These are phyloP conservation scores for Coleophora deauratella DNA, from an alignment of 2,888 invertebrate genomes.

Conservation along the genomic window DNA sequence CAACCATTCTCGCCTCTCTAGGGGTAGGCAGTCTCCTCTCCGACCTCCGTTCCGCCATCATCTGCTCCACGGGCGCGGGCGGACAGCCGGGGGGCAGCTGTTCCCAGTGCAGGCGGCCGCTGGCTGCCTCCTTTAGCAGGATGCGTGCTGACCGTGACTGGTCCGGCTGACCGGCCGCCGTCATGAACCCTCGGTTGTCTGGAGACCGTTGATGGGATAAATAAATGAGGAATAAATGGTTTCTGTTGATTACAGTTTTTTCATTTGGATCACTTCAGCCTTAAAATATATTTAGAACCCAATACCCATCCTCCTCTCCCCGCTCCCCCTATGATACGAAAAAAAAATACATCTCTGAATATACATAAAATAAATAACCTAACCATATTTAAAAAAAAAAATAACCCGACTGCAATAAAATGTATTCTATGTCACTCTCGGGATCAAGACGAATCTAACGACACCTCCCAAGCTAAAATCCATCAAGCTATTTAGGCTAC, in stretches of 20 bases:
- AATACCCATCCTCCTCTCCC: too few species aligned
- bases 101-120: slow-evolving; percentile 88
- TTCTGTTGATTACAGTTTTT: background rate
- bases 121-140: slow-evolving; percentile 93
- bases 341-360: too few species aligned
- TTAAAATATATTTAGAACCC: too few species aligned
- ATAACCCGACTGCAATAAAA: too few species aligned
- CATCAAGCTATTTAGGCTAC: too few species aligned
- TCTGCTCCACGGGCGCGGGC: slow-evolving; percentile 73
- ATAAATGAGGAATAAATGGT: background rate
- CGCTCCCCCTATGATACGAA: too few species aligned
- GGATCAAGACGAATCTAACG: too few species aligned
- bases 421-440: too few species aligned
- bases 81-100: slow-evolving; percentile 83
- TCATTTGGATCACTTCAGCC: too few species aligned
- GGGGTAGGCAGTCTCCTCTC: slow-evolving; percentile 48
- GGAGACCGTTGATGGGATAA: slow-evolving; percentile 17
- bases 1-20: slow-evolving; percentile 52
- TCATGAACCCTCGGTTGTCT: slow-evolving; percentile 98
- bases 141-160: slow-evolving; percentile 91
- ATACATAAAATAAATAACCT: too few species aligned
- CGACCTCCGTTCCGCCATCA: slow-evolving; percentile 33
- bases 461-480: too few species aligned
- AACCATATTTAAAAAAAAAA: too few species aligned
- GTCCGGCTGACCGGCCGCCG: slow-evolving; percentile 95